phyloP scores from a whole-genome alignment of 2,113 vertebrate genomes.

The Bujurquina vittata region DNA sequence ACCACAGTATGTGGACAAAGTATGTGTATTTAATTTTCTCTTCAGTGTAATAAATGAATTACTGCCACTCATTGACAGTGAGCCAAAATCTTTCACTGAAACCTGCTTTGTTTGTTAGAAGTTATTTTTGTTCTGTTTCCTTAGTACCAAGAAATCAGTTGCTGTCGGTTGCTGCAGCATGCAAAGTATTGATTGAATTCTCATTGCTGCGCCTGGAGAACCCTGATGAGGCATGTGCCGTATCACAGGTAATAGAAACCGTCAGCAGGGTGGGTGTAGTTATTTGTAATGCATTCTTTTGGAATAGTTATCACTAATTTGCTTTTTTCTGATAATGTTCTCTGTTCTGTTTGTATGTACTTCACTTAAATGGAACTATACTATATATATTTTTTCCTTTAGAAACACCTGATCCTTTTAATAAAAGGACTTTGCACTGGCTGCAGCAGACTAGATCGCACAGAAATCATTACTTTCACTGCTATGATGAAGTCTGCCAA shows the following conservation, averaged over 20 bases:
- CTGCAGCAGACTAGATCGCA: conserved; percentile 95
- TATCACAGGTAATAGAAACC: conserved; percentile 89
- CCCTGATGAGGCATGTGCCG: conserved; percentile 97
- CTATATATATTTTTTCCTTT: conserved; percentile 25
- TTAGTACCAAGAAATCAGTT: conserved; percentile 95
- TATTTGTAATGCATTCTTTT: not conserved
- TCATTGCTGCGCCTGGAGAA: conserved; percentile 95
- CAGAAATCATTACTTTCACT: conserved; percentile 98
- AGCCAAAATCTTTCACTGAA: not conserved
- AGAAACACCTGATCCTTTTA: conserved; percentile 98
- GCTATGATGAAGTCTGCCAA: conserved; percentile 99
- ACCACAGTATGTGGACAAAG: conserved; percentile 96
- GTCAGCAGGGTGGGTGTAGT: not conserved
- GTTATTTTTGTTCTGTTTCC: conserved; percentile 13
- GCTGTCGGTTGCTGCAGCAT: conserved; percentile 94
- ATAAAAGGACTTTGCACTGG: conserved; percentile 98
- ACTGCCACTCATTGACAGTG: not conserved
- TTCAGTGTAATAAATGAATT: not conserved
- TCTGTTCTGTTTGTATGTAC: not conserved
- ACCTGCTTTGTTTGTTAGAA: not conserved
- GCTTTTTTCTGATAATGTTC: not conserved
- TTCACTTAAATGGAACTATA: not conserved
- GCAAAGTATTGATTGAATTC: conserved; percentile 98
- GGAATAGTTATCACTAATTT: not conserved
- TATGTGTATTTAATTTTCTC: conserved; percentile 78